phyloP scores from a whole-genome alignment of 2,113 vertebrate genomes.

The Lipotes vexillifer region DNA sequence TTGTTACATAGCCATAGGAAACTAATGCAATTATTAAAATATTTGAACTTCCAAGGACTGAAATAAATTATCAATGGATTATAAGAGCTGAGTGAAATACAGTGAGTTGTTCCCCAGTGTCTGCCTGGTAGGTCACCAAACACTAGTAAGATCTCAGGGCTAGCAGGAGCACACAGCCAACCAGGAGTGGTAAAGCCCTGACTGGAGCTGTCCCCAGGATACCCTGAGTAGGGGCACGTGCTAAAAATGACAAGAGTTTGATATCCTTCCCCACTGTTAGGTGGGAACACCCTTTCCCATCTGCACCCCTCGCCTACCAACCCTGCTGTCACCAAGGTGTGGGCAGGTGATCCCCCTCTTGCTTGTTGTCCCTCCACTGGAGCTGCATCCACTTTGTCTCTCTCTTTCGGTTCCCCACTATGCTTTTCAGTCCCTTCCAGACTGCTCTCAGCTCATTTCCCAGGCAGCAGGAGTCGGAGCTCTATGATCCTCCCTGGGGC shows the following conservation, averaged over 20 bases:
- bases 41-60: not conserved
- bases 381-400: not conserved
- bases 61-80: not conserved
- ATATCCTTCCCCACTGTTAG: no score
- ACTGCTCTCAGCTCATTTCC: not conserved
- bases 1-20: not conserved
- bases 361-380: not conserved
- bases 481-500: not conserved
- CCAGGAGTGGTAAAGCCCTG: not conserved
- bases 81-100: not conserved
- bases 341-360: not conserved
- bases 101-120: not conserved
- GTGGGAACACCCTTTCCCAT: not conserved
- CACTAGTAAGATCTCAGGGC: not conserved
- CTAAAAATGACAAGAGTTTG: not conserved
- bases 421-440: not conserved
- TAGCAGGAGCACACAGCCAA: not conserved
- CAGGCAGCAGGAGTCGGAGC: not conserved
- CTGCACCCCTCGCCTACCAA: no score
- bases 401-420: not conserved
- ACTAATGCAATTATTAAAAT: not conserved
- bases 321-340: not conserved
- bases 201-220: not conserved
- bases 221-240: fast-evolving
- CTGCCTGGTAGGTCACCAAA: not conserved